phyloP scores from a whole-genome alignment of 2,113 vertebrate genomes.

The Ginglymostoma cirratum region DNA sequence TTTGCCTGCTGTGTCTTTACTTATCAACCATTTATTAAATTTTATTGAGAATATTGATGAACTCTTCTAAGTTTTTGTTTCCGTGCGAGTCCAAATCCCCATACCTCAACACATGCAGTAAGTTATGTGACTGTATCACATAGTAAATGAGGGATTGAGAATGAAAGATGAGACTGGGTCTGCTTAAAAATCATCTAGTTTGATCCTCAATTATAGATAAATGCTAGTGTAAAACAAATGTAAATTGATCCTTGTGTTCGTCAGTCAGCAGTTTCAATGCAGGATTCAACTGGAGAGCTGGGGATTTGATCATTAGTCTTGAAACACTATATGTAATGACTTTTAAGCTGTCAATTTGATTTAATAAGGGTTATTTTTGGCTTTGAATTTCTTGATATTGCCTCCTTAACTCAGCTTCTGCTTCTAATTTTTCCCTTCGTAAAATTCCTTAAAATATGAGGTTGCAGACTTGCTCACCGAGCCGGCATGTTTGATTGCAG shows the following conservation, averaged over 20 bases:
- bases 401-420: background rate
- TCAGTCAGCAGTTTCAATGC: background rate
- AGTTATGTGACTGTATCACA: no score
- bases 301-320: background rate
- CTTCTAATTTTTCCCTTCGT: background rate
- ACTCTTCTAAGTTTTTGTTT: no score
- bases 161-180: no score
- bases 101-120: no score
- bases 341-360: background rate
- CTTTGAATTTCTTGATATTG: background rate
- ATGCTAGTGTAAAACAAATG: background rate
- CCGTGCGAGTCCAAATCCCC: no score
- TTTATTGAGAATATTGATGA: no score
- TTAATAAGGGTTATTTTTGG: background rate
- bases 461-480: no score
- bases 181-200: background rate
- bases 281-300: background rate
- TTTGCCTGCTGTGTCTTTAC: no score
- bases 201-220: background rate
- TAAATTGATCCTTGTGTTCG: background rate
- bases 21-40: no score
- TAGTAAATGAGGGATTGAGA: no score
- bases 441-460: background rate
- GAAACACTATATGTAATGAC: background rate
- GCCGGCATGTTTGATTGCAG: no score